Percentiles rank a stretch among this genome's conserved stretches.
phyloP scores from a whole-genome alignment of 2,797 vertebrate genomes.

The Acropternis orthonyx region DNA sequence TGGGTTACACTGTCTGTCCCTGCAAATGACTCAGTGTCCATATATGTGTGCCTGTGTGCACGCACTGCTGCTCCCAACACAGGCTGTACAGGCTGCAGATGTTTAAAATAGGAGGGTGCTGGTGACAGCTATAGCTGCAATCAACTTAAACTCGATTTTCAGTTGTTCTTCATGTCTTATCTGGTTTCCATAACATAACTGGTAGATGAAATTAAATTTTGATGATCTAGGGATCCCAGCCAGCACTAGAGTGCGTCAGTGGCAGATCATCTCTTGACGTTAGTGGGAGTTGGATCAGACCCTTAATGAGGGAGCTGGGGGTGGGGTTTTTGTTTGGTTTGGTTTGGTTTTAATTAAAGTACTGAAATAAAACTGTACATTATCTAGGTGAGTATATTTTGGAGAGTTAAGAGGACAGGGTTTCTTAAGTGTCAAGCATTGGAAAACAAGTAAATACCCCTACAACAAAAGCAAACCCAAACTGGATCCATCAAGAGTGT shows the following conservation, averaged over 20 bases:
- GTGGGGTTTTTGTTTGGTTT: not conserved
- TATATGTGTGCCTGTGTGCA: conserved; percentile 24
- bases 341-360: conserved; percentile 19
- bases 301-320: not conserved
- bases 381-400: not conserved
- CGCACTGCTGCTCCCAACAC: not conserved
- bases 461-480: not conserved
- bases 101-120: not conserved
- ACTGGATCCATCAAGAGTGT: not conserved
- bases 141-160: not conserved
- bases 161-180: not conserved
- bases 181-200: not conserved
- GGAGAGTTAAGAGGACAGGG: not conserved
- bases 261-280: conserved; percentile 42
- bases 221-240: not conserved
- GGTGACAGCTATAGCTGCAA: not conserved
- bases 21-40: conserved; percentile 50
- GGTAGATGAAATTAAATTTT: not conserved
- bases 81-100: conserved; percentile 10
- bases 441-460: not conserved
- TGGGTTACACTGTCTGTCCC: conserved; percentile 49
- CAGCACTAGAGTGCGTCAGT: conserved; percentile 36
- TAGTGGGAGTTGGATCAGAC: conserved; percentile 37
- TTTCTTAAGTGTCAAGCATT: not conserved
- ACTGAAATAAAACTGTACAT: not conserved